Base-by-base conservation (phyloP, 2,888 invertebrate species). In the Cenopis cana region DNA sequence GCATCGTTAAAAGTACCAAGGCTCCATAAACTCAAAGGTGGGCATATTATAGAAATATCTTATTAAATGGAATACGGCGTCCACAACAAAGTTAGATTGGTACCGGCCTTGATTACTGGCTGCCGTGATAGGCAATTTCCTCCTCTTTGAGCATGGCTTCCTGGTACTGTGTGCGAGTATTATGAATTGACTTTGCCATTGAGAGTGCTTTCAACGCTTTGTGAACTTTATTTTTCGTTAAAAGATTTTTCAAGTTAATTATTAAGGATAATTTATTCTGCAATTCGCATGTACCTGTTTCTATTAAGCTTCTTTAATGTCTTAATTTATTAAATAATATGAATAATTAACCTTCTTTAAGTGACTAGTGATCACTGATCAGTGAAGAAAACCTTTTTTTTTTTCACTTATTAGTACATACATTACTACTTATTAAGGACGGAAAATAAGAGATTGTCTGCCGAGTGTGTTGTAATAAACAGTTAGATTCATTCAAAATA, bases 61-160 rank as follows among this genome's bases (percentile, higher is more conserved):
- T 85, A 90, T 91, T 90, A 88, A 85, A 77, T 78, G 74, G 80
- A 81, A 83, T 82, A 85, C 78, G 78, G 76, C 84, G 85, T 85
- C 86, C 87, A 81, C 79, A 79, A 81, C 75, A 79, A 90, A 92
- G 90, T 91, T 91, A 90, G 87, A 91, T 91, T 91, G 90, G 81
- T 78, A 80, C 79, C 78, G 79, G 80, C 78, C 79, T 78, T 84
- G 85, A 85, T 89, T 89, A 88, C 89, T 88, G 83, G 84, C 84
- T 84, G 79, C 79, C 84, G 83, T 87, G 89, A 91, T 93, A 92
- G 90, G 90, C 91, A 92, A 92, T 91, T 93, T 93, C 92, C 92
- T 86, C 80, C 78, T 81, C 91, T 93, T 92, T 93, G 92, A 91
- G 80, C 81, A 77, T 68, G 74, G 78, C 81, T 85, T 89, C 89